Conservation (phyloP, 2,113 vertebrate genomes). For the Gallinago undulata region DNA sequence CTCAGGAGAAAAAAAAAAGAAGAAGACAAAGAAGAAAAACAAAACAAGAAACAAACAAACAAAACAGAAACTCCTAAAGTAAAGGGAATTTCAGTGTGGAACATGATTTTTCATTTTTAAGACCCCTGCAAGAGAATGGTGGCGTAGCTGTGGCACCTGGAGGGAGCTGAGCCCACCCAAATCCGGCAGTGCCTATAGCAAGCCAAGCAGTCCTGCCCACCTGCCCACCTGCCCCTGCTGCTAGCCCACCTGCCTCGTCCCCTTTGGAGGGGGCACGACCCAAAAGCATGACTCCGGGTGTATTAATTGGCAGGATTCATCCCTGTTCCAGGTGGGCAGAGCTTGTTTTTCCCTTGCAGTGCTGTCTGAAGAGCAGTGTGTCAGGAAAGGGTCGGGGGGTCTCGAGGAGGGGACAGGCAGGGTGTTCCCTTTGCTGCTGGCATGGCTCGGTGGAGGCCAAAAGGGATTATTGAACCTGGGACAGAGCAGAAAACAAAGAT, state of each 20-base stretch:
- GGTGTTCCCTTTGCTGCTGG: not conserved
- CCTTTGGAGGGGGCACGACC: rapidly evolving
- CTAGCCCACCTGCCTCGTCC: not conserved
- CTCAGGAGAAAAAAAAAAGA: no score
- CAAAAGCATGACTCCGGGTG: no score
- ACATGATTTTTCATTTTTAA: not conserved
- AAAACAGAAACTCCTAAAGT: not conserved
- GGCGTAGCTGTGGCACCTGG: not conserved
- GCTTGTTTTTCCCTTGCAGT: not conserved
- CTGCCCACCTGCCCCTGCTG: no score
- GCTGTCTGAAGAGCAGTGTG: not conserved
- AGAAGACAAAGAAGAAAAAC: not conserved
- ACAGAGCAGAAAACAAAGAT: not conserved
- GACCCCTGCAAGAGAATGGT: not conserved
- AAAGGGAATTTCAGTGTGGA: not conserved
- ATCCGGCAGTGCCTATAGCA: not conserved
- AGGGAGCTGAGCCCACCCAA: rapidly evolving
- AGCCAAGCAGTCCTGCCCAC: not conserved
- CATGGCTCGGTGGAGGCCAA: not conserved
- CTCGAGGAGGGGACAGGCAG: not conserved
- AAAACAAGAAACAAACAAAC: not conserved
- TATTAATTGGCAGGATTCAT: not conserved
- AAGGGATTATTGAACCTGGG: not conserved
- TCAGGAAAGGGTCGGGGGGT: not conserved
- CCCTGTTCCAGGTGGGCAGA: not conserved